Evolutionary conservation across 2,113 vertebrate genomes (phyloP).

Genomic region (Pangasianodon hypophthalmus): DNA sequence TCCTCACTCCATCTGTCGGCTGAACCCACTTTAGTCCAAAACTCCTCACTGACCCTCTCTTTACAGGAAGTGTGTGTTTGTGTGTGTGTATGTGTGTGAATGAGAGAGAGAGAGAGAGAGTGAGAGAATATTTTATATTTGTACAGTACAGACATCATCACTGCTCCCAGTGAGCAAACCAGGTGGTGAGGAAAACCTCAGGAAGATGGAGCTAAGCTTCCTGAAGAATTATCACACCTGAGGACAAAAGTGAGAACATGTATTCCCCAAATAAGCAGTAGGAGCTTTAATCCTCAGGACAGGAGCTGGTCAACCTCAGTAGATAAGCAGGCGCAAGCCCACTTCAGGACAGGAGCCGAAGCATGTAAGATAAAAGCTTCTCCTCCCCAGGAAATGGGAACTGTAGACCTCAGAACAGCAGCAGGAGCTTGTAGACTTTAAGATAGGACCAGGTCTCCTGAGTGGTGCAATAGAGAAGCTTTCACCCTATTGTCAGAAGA

Average conservation of each 20-base stretch:
- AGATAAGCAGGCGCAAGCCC: background rate
- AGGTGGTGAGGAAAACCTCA: background rate
- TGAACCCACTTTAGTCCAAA: slow-evolving; percentile 36
- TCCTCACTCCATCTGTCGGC: slow-evolving; percentile 30
- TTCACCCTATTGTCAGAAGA: background rate
- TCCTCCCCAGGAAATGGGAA: background rate
- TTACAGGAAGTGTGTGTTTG: background rate
- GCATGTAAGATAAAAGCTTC: too few relatives aligned
- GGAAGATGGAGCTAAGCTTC: background rate
- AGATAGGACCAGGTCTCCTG: background rate
- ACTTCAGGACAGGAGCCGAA: background rate
- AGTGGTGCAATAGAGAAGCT: background rate
- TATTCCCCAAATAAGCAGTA: background rate
- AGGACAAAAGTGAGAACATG: background rate
- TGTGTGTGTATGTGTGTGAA: too few relatives aligned
- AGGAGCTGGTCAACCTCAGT: background rate
- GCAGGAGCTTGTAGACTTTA: background rate
- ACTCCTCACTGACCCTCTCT: background rate
- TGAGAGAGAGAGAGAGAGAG: background rate
- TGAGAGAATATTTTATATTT: background rate
- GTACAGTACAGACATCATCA: background rate
- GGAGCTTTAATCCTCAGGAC: background rate
- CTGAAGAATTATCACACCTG: background rate
- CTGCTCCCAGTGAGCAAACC: background rate
- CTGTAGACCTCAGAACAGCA: background rate